Conservation (phyloP, 35 echinoderm and acorn worm species). For the Nesometra sesokonis region DNA sequence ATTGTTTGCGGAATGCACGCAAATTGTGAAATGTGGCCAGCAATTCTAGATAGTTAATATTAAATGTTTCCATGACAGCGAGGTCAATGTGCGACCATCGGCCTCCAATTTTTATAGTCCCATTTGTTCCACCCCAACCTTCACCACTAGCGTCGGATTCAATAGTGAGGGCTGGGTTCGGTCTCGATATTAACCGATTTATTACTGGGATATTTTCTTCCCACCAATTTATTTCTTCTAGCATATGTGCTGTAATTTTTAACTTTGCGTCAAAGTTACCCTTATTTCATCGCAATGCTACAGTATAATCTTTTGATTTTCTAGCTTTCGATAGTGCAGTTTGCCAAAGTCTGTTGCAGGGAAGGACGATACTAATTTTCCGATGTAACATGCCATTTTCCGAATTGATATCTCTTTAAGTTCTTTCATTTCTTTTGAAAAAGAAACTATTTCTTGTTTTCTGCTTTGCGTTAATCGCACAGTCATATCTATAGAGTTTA, state of each 20-base stretch:
- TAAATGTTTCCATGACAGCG: too few relatives aligned
- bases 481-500: conserved; percentile 26
- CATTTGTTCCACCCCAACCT: background rate
- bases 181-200: background rate
- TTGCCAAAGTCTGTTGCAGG: conserved; percentile 18
- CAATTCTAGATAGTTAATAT: conserved; percentile 32
- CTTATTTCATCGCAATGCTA: conserved; percentile 6
- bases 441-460: background rate
- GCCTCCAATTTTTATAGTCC: too few relatives aligned
- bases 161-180: background rate
- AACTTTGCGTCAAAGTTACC: conserved; percentile 35
- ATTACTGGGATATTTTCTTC: background rate
- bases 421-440: background rate
- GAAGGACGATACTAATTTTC: conserved; percentile 8
- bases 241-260: background rate
- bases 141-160: too few relatives aligned
- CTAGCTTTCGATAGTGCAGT: conserved; percentile 6
- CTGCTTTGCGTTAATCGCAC: conserved; percentile 1
- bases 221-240: background rate
- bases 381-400: conserved; percentile 9
- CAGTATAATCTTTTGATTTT: conserved; percentile 1
- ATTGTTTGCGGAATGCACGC: conserved; percentile 10
- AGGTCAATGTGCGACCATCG: too few relatives aligned
- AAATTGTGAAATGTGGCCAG: conserved; percentile 16
- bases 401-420: background rate